Conservation (phyloP, 2,113 vertebrate genomes). For the Ramphastos sulfuratus region DNA sequence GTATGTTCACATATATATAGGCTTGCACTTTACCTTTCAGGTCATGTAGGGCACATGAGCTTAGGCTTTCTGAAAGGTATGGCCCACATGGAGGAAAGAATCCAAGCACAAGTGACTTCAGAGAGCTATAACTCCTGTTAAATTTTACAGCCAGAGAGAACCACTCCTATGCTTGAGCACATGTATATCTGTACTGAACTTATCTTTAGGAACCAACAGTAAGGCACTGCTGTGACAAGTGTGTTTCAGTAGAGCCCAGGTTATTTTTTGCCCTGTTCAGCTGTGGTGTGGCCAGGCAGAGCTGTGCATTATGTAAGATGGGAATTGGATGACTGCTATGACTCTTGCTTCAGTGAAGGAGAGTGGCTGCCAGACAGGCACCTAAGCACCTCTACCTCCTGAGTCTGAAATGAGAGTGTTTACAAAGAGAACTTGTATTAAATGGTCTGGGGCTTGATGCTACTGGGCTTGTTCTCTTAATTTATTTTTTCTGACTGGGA, state of each 20-base stretch:
- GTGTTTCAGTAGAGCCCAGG: neutral
- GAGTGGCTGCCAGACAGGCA: conserved; percentile 27
- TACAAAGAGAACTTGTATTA: conserved; percentile 10
- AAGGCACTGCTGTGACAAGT: neutral
- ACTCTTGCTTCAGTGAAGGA: conserved; percentile 43
- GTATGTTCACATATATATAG: rapidly evolving
- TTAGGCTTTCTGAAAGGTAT: neutral
- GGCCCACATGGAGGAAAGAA: neutral
- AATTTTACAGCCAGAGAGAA: conserved; percentile 34
- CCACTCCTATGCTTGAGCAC: neutral
- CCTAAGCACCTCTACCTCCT: conserved; percentile 2
- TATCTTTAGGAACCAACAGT: conserved; percentile 19
- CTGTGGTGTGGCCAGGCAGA: neutral
- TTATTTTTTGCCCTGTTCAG: neutral
- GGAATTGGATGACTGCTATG: conserved; percentile 19
- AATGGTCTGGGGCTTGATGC: neutral
- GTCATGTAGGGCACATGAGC: neutral
- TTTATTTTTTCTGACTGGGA: neutral
- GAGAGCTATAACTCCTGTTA: neutral
- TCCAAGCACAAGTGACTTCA: neutral
- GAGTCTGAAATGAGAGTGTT: neutral
- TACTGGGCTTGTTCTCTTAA: neutral
- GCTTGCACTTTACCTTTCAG: neutral
- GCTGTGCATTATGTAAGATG: neutral
- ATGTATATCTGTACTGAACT: neutral